These are phyloP conservation scores for Troides helena DNA, from an alignment of 2,888 invertebrate species.

Conservation along the genomic window DNA sequence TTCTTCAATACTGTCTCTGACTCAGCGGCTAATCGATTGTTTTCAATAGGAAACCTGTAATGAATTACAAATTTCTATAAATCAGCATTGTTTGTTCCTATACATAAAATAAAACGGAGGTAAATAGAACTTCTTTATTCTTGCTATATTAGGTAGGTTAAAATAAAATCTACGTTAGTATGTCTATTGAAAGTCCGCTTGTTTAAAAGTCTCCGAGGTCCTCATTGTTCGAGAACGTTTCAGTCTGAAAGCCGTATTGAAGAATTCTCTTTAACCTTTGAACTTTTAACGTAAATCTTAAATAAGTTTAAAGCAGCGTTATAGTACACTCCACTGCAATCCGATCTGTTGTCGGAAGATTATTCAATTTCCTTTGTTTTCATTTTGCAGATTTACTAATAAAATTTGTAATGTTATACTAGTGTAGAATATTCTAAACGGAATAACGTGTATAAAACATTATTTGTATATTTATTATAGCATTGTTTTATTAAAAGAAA, in stretches of 20 bases:
- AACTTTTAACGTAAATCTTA: slow-evolving; percentile 28
- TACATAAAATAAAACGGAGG: not conserved
- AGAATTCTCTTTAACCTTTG: slow-evolving; percentile 25
- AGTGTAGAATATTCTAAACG: no score
- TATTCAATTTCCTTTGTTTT: slow-evolving; percentile 3
- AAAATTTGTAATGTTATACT: not conserved
- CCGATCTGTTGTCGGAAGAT: not conserved
- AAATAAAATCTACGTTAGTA: not conserved
- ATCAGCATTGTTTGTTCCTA: not conserved
- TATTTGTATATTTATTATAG: no score
- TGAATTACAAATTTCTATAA: not conserved
- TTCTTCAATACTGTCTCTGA: no score
- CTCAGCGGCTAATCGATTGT: no score
- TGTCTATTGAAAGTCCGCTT: slow-evolving; percentile 10
- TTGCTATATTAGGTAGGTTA: not conserved
- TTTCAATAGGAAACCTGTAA: not conserved
- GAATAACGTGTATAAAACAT: no score
- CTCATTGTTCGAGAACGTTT: slow-evolving; percentile 22
- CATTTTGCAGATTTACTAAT: not conserved
- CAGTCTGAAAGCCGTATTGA: slow-evolving; percentile 25
- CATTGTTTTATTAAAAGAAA: no score
- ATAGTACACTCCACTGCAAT: slow-evolving; percentile 13
- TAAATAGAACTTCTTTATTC: not conserved
- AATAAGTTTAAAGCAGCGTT: slow-evolving; percentile 22
- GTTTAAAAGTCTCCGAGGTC: slow-evolving; percentile 15